Percentiles rank a stretch among this genome's conserved stretches.
These are phyloP conservation scores for Hyperoplus immaculatus DNA, from an alignment of 2,797 vertebrate genomes.

Conservation along the genomic window DNA sequence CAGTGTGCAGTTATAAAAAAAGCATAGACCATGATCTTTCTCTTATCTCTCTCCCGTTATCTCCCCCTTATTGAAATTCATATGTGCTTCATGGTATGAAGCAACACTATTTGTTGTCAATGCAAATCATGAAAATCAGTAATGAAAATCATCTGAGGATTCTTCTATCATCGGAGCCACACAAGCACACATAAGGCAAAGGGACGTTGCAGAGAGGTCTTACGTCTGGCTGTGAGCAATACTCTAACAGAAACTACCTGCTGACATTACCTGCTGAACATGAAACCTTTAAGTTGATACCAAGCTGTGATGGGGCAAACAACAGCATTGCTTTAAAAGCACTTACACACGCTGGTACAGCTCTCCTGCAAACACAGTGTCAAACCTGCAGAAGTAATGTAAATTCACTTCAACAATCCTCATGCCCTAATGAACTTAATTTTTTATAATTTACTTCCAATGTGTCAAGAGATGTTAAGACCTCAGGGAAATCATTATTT, in stretches of 20 bases:
- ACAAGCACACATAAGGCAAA: constrained; percentile 7
- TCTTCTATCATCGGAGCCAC: neutral
- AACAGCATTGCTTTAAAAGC: neutral
- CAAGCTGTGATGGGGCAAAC: neutral
- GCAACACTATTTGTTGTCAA: neutral
- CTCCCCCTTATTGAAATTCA: constrained; percentile 5
- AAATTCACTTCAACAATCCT: neutral
- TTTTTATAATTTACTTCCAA: neutral
- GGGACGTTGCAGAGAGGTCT: neutral
- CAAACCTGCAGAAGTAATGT: neutral
- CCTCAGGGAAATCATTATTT: neutral
- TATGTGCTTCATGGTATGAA: neutral
- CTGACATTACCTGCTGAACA: neutral
- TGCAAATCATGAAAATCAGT: neutral
- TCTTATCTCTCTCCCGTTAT: neutral
- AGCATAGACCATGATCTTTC: neutral
- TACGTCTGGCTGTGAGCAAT: constrained; percentile 7
- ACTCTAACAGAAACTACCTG: constrained; percentile 1
- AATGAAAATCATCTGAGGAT: neutral
- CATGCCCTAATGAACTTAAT: neutral
- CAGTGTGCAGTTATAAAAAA: neutral
- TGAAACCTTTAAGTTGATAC: neutral
- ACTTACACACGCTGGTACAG: neutral
- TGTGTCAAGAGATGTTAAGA: neutral
- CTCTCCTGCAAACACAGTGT: neutral